Evolutionary conservation across 2,888 invertebrate genomes (phyloP).

Genomic region (Habrosyne pyritoides): DNA sequence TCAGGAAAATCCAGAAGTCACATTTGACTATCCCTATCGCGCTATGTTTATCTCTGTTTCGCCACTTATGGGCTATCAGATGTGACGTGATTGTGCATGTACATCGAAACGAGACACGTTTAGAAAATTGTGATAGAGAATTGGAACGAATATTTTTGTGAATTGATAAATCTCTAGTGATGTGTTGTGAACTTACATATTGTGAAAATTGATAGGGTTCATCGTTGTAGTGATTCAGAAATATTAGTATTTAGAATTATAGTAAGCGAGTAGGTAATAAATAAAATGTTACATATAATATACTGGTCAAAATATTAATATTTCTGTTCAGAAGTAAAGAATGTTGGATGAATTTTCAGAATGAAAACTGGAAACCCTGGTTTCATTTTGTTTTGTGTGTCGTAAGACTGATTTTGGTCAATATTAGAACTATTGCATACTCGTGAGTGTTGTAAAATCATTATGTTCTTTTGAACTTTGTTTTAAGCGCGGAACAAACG

Average conservation of each 20-base stretch:
- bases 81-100: not conserved
- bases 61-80: not conserved
- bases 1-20: too few relatives aligned
- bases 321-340: not conserved
- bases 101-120: not conserved
- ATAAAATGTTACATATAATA: not conserved
- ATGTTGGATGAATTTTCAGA: not conserved
- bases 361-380: not conserved
- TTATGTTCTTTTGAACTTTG: not conserved
- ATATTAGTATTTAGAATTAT: not conserved
- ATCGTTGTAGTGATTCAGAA: not conserved
- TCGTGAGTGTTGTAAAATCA: too few relatives aligned
- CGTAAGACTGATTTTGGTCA: constrained; percentile 8
- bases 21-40: not conserved
- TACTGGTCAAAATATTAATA: not conserved
- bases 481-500: too few relatives aligned
- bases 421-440: not conserved
- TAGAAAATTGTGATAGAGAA: constrained; percentile 1
- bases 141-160: not conserved
- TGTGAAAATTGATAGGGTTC: not conserved
- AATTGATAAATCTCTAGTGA: not conserved
- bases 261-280: not conserved
- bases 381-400: not conserved
- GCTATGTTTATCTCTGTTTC: not conserved
- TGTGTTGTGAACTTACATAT: not conserved